Evolutionary conservation across 92 coral and sea anemone genomes (phyloP), one percentile per base, ranked within the genome.

Genomic region (Actinernus sp.): DNA sequence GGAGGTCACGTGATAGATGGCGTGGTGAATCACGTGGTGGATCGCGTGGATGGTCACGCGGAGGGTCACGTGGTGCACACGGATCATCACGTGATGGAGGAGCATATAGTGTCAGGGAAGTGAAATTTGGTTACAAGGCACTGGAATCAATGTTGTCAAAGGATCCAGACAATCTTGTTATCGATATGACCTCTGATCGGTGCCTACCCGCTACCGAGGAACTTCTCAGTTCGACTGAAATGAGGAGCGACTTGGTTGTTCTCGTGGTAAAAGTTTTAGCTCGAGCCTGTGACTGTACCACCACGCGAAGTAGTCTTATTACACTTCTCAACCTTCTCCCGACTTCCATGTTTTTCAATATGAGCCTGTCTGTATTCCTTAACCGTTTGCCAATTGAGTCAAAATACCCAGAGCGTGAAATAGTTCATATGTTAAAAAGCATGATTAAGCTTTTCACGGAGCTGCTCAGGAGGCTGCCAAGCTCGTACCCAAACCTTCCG

Each of bases 161-260:
- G 61, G 85, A 76, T 30, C 77, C 96, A 0, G 91, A 91, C 65
- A 91, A 77, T 12, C 71, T 93, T 14, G 79, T 86, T 8, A 73
- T 93, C 32, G 98, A 81, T 44, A 56, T 93, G 63, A 78, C 96
- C 9, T 76, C 92, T 0, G 81, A 59, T 14, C 88, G 82, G 19
- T 80, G 79, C 29, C 68, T 82, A 50, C 91, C 88, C 9, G 96
- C 93, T 2, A 81, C 87, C 3, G 88, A 78, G 22, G 45, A 45
- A 10, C 78, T 93, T 26, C 39, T 93, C 7, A 33, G 22, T 2
- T 61, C 65, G 21, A 0, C 53, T 5, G 40, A 22, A 26, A 85
- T 93, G 96, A 48, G 29, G 27, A 82, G 89, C 19, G 88, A 85
- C 53, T 50, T 74, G 76, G 59, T 82, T 2, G 83, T 81, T 13